A percentile compares a stretch with the other conserved stretches of the same genome.
Conservation (phyloP, 2,797 vertebrate genomes). For the Muscicapa striata region DNA sequence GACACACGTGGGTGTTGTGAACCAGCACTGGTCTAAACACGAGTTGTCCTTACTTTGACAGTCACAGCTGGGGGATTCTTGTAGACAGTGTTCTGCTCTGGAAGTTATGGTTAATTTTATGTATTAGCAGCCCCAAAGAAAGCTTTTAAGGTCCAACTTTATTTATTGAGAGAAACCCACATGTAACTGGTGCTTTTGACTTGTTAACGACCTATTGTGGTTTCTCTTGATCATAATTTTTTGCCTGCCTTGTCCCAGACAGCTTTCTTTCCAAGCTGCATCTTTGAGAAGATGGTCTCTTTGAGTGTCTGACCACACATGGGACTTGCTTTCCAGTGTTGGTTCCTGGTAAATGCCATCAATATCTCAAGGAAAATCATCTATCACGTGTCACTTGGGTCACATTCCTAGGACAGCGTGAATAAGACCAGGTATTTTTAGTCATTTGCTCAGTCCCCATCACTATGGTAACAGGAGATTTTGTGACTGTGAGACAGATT, state of each 20-base stretch:
- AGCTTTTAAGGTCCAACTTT: background rate
- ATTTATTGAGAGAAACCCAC: background rate
- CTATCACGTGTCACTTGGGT: conserved; percentile 51
- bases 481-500: conserved; percentile 55
- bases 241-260: background rate
- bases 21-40: background rate
- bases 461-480: conserved; percentile 72
- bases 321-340: background rate
- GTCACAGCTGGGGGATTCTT: background rate
- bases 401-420: conserved; percentile 64
- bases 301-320: background rate
- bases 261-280: background rate
- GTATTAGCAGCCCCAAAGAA: background rate
- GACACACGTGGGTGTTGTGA: background rate
- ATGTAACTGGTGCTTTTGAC: background rate
- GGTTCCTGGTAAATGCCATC: conserved; percentile 25
- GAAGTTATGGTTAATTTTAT: background rate
- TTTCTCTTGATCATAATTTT: background rate
- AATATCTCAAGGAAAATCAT: conserved; percentile 24
- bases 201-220: background rate
- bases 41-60: background rate
- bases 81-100: background rate
- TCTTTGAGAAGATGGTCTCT: conserved; percentile 23
- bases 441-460: conserved; percentile 49
- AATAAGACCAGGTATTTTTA: conserved; percentile 74